Evolutionary conservation across 1,140 invertebrate species (phyloP).

Genomic region (Choristoneura fumiferana): DNA sequence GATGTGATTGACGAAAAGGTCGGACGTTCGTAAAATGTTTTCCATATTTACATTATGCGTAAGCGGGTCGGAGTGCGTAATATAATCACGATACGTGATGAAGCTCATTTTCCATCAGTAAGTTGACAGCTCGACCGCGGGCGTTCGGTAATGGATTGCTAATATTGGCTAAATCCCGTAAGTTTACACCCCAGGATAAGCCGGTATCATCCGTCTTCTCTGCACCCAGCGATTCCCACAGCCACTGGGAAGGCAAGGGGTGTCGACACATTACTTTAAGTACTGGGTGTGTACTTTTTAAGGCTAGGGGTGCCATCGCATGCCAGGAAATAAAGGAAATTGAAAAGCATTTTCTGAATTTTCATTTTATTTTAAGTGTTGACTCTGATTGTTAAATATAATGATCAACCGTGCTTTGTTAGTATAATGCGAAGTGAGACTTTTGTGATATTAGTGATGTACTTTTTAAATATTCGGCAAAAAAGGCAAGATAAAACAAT

Average conservation of each 20-base stretch:
- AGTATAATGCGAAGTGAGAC: too few relatives aligned
- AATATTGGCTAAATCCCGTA: constrained; percentile 69
- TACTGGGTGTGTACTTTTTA: constrained; percentile 23
- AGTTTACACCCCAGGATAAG: constrained; percentile 50
- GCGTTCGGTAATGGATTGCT: constrained; percentile 64
- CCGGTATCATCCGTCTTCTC: constrained; percentile 61
- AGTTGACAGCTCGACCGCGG: constrained; percentile 14
- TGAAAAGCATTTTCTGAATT: constrained; percentile 1
- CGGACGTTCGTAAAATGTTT: too few relatives aligned
- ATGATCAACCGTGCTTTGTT: too few relatives aligned
- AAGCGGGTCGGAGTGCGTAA: too few relatives aligned
- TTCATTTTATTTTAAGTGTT: not conserved
- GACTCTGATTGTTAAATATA: too few relatives aligned
- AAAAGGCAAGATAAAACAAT: too few relatives aligned
- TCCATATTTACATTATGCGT: too few relatives aligned
- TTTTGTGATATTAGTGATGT: too few relatives aligned
- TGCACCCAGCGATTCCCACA: constrained; percentile 38
- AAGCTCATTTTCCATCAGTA: constrained; percentile 12
- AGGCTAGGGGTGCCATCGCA: constrained; percentile 19
- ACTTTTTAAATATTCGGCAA: too few relatives aligned
- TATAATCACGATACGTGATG: too few relatives aligned
- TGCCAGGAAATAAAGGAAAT: constrained; percentile 9
- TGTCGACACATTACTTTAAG: constrained; percentile 44
- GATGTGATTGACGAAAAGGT: too few relatives aligned
- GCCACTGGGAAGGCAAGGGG: constrained; percentile 26